phyloP scores from a whole-genome alignment of 2,797 vertebrate genomes.

The Mus caroli region DNA sequence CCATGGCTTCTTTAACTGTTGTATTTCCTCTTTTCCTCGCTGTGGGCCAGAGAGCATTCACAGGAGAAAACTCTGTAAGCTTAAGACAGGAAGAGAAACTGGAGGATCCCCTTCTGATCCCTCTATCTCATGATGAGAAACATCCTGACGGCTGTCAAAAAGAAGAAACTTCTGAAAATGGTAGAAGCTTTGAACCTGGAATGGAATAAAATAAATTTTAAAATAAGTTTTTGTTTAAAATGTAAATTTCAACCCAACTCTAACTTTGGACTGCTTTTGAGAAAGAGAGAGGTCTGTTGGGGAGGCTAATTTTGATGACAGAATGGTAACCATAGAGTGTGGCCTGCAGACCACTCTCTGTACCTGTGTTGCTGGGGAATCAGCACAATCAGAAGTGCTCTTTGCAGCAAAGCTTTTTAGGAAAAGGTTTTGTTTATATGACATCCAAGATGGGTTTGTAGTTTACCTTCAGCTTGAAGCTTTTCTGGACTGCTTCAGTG shows the following conservation, averaged over 20 bases:
- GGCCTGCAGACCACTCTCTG: neutral
- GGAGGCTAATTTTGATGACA: constrained; percentile 36
- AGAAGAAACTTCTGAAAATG: neutral
- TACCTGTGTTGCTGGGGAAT: neutral
- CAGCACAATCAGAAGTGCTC: neutral
- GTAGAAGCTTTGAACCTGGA: constrained; percentile 17
- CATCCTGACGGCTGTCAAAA: constrained; percentile 43
- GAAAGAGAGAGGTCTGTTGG: neutral
- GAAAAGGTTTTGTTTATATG: neutral
- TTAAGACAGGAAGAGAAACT: constrained; percentile 43
- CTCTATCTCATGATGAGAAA: neutral
- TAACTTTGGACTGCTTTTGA: constrained; percentile 50
- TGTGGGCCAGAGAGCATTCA: neutral
- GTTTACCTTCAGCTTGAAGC: neutral
- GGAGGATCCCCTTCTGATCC: neutral
- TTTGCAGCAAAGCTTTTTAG: neutral
- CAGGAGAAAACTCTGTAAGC: neutral
- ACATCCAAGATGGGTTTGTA: neutral
- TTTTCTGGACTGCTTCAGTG: constrained; percentile 19
- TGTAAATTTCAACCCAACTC: neutral
- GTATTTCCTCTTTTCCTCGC: neutral
- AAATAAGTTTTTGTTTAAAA: neutral
- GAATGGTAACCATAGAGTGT: neutral
- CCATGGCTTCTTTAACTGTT: neutral
- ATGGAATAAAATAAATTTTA: neutral